A percentile compares a stretch with the other conserved stretches of the same genome.
These are phyloP conservation scores for Campoplex nolae DNA, from an alignment of 2,888 invertebrate genomes.

Conservation along the genomic window DNA sequence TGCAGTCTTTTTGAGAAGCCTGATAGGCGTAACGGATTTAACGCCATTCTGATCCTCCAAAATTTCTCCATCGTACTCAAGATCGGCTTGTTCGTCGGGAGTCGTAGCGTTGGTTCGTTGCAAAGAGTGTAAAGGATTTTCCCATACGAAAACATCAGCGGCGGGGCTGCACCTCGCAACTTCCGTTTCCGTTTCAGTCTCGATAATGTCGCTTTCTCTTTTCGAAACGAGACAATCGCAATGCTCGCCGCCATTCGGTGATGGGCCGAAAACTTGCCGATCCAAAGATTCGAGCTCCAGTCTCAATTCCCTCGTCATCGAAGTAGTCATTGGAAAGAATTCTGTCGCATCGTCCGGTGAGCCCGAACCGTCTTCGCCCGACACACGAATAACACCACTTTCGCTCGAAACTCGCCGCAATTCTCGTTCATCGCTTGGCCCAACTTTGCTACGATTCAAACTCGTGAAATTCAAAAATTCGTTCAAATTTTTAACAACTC, in stretches of 20 bases:
- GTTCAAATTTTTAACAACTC: slow-evolving; percentile 92
- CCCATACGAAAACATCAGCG: slow-evolving; percentile 91
- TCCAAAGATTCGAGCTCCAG: slow-evolving; percentile 94
- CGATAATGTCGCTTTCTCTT: slow-evolving; percentile 77
- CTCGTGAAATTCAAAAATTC: slow-evolving; percentile 93
- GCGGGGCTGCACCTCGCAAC: slow-evolving; percentile 82
- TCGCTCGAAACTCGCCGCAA: slow-evolving; percentile 79
- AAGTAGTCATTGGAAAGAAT: slow-evolving; percentile 95
- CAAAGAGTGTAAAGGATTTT: slow-evolving; percentile 89
- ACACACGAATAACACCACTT: slow-evolving; percentile 77
- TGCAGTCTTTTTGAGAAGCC: slow-evolving; percentile 85
- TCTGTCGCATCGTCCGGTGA: slow-evolving; percentile 93
- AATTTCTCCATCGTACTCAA: slow-evolving; percentile 89
- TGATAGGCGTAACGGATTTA: slow-evolving; percentile 90
- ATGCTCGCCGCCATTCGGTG: slow-evolving; percentile 78
- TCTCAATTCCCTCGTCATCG: slow-evolving; percentile 93
- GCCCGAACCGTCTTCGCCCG: slow-evolving; percentile 84
- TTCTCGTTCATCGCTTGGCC: slow-evolving; percentile 81
- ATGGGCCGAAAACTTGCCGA: slow-evolving; percentile 91
- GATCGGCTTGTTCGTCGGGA: slow-evolving; percentile 90
- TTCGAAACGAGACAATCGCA: slow-evolving; percentile 80
- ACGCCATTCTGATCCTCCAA: slow-evolving; percentile 88
- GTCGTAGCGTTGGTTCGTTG: slow-evolving; percentile 86
- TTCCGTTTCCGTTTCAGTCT: slow-evolving; percentile 85
- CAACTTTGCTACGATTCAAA: slow-evolving; percentile 87